phyloP scores from a whole-genome alignment of 1,140 invertebrate genomes.

The Listronotus bonariensis region DNA sequence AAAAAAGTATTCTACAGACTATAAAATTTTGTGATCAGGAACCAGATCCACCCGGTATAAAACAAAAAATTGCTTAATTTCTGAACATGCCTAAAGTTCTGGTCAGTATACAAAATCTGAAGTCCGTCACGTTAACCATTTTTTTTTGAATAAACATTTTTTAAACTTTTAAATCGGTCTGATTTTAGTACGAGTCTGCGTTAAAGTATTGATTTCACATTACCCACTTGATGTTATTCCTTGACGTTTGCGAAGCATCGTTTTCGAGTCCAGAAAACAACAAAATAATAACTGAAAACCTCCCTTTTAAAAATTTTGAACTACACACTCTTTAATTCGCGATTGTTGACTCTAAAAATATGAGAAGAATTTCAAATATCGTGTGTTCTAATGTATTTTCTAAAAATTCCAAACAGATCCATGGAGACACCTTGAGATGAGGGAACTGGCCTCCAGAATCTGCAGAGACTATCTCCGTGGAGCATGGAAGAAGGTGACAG shows the following conservation, averaged over 20 bases:
- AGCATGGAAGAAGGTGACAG: slow-evolving; percentile 80
- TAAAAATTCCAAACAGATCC: slow-evolving; percentile 56
- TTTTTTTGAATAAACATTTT: no score
- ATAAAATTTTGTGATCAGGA: no score
- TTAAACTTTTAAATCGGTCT: not conserved
- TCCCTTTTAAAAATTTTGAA: no score
- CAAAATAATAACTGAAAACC: no score
- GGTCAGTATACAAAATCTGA: no score
- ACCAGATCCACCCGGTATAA: no score
- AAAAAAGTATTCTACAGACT: no score
- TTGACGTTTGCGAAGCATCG: no score
- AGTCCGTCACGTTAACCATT: no score
- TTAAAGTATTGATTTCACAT: slow-evolving; percentile 21
- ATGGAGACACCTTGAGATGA: slow-evolving; percentile 69
- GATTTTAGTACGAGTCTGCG: slow-evolving; percentile 13
- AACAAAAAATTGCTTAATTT: no score
- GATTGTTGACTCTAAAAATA: slow-evolving; percentile 2
- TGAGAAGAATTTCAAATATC: slow-evolving; percentile 28
- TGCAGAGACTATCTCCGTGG: slow-evolving; percentile 86
- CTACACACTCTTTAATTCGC: not conserved
- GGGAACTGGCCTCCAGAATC: slow-evolving; percentile 79
- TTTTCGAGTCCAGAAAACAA: no score
- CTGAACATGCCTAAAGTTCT: no score
- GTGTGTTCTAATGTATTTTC: slow-evolving; percentile 40
- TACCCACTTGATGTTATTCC: not conserved